These are phyloP conservation scores for Polypterus bichir DNA, from an alignment of 2,113 vertebrate species.

Conservation along the genomic window DNA sequence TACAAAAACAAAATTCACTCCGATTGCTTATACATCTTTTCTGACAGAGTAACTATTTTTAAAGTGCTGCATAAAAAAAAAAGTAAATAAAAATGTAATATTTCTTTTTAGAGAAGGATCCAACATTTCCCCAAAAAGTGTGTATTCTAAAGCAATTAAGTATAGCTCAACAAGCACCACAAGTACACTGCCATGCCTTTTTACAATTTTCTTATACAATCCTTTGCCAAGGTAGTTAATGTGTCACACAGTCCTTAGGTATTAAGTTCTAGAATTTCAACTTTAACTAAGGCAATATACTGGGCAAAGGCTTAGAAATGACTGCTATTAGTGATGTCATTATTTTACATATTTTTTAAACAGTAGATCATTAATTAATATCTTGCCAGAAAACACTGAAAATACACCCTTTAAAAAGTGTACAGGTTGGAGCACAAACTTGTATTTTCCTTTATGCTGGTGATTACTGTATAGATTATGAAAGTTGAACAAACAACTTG, in stretches of 20 bases:
- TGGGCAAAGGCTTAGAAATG: too few relatives aligned
- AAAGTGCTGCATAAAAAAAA: not conserved
- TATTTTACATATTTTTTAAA: too few relatives aligned
- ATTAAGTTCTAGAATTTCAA: too few relatives aligned
- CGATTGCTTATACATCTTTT: not conserved
- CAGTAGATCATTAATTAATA: not conserved
- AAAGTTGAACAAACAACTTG: too few relatives aligned
- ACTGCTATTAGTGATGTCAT: too few relatives aligned
- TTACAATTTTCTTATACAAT: not conserved
- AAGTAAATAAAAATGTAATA: not conserved
- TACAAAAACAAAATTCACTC: constrained; percentile 1
- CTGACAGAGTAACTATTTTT: not conserved
- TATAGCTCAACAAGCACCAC: not conserved
- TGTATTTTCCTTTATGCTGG: not conserved
- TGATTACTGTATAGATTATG: not conserved
- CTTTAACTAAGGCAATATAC: too few relatives aligned
- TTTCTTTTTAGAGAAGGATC: constrained; percentile 7
- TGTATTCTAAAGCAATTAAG: too few relatives aligned
- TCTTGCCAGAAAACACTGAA: not conserved
- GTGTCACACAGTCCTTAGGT: too few relatives aligned
- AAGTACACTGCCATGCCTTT: constrained; percentile 7
- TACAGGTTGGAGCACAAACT: not conserved
- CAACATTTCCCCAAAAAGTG: too few relatives aligned
- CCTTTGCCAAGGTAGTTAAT: too few relatives aligned
- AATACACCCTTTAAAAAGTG: not conserved